Percentiles rank a stretch among this genome's conserved stretches.
These are phyloP conservation scores for Lithosia quadra DNA, from an alignment of 2,888 invertebrate species.

Conservation along the genomic window DNA sequence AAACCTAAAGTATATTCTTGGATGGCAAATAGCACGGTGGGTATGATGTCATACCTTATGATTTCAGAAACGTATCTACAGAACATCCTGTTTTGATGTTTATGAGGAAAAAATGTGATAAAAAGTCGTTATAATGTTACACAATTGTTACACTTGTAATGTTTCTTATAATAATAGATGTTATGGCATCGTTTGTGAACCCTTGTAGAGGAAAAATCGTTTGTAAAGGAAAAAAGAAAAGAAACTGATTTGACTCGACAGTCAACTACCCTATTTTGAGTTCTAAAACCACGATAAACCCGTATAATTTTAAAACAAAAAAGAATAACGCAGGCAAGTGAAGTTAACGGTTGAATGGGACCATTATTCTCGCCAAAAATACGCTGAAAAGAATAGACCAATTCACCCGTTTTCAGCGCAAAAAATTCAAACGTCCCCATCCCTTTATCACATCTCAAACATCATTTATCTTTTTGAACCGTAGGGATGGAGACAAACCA, in stretches of 20 bases:
- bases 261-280: not conserved
- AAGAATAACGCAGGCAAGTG: not conserved
- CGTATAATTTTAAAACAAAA: not conserved
- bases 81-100: too few species aligned
- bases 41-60: too few species aligned
- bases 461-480: constrained; percentile 15
- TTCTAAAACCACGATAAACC: not conserved
- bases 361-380: not conserved
- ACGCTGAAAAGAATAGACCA: not conserved
- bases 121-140: too few species aligned
- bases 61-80: too few species aligned
- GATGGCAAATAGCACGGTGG: too few species aligned
- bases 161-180: too few species aligned
- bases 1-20: too few species aligned
- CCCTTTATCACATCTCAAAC: constrained; percentile 13
- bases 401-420: not conserved
- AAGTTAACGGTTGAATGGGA: not conserved
- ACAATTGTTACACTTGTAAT: too few species aligned
- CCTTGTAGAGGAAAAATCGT: too few species aligned
- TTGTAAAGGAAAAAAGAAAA: too few species aligned
- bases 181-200: too few species aligned
- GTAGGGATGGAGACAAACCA: not conserved
- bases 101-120: too few species aligned
- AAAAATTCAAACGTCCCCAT: constrained; percentile 14
- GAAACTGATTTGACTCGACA: not conserved